Base-by-base conservation (phyloP, 1,140 invertebrate species). In the Muscidifurax raptorellus region DNA sequence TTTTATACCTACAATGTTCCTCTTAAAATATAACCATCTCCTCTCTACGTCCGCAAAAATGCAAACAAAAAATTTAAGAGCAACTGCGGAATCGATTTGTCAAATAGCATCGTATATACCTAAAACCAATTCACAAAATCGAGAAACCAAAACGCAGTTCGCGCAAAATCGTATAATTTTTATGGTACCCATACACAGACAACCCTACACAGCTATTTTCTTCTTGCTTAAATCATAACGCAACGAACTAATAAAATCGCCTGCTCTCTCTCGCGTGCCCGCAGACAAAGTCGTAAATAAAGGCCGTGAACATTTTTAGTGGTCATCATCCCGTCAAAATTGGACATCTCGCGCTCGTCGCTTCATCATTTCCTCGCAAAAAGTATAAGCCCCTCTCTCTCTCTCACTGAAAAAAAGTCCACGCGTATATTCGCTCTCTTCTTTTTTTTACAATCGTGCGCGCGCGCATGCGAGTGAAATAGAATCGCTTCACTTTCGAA, bases 401-500 rank as follows among this genome's bases (percentile, higher is more conserved):
- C 67, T 15, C 4, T 59, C 52, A 28, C 6, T 12, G n/a, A 28
- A 28, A 69, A 69, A 69, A 67, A 74, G 30, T 32, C 7, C 28
- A 30, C 13, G 15, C 27, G 28, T 15, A 18, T 47, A 32, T 2
- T 32, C 1, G 0, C 30, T 47, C 28, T 28, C 77, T 36, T 32
- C 59, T 64, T 77, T 78, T 71, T 76, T 84, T 84, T 84, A 79
- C 76, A 74, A 74, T 75, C 82, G 52, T 28, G 18, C 52, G 18
- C 52, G 27, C 82, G 52, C 40, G 18, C 52, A 6, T 22, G 27
- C 32, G 76, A 84, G 76, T 84, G 82, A 84, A 84, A 84, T 84
- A 74, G 82, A 84, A 79, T 84, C 76, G 82, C 64, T 84, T 79
- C 82, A 79, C 76, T 84, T 78, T 78, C 40, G 72, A 78, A 83